Base-by-base conservation (phyloP, 2,888 invertebrate genomes). In the Eupithecia pulchellata region DNA sequence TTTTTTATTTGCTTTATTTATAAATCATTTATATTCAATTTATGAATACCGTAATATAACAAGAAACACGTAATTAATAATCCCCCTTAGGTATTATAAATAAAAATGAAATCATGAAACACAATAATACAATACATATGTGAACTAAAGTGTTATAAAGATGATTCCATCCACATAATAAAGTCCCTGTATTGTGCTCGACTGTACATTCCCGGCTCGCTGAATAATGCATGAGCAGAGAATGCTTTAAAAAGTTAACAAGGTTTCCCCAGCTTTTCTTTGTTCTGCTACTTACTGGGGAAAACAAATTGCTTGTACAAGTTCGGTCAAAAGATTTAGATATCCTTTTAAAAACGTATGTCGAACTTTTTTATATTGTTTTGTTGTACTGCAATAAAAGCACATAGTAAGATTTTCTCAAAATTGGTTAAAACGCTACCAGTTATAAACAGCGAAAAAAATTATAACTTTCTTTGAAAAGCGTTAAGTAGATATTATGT, bases 191-290 rank as follows among this genome's bases (percentile, higher is more conserved):
- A 68, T 76, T 77, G 74, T 72, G 76, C 72, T 64, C 74, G 80
- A 77, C 81, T 83, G 83, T 83, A 84, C n/a, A n/a, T n/a, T n/a
- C 84, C 60, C 81, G 81, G 82, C 83, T 20, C 20, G 42, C 84
- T 92, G 92, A 92, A 93, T 93, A 89, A 92, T 90, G 84, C 89
- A 93, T 91, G 89, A 91, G 85, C 79, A 84, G 81, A 87, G 88
- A 91, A 91, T 90, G 89, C 89, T 92, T 92, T 92, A 91, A 92
- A 93, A 92, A 92, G 91, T 92, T 92, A 92, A 92, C 92, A 91
- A 92, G 91, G 87, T 93, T 92, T 88, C 89, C 77, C 88, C 86
- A 89, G 89, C 86, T 91, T 92, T 90, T 88, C 91, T 90, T 91
- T 92, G 90, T 91, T 90, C 88, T 87, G 86, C 85, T 86, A 85